Conservation (phyloP, 2,888 invertebrate species). For the Poecilobothrus nobilitatus region DNA sequence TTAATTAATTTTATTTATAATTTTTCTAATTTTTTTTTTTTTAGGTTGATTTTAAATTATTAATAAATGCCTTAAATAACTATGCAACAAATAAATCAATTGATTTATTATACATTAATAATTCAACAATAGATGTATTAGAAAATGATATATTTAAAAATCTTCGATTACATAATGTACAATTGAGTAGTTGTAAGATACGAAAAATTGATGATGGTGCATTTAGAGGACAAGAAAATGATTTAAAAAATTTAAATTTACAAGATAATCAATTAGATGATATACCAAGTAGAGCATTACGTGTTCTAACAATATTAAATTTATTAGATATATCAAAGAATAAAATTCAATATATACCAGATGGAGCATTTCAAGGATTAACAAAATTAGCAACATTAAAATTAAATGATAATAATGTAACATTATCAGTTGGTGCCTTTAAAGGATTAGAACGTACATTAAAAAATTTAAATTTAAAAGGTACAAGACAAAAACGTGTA, state of each 20-base stretch:
- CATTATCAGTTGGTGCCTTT: conserved; percentile 60
- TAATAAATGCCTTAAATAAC: conserved; percentile 65
- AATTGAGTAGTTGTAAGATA: conserved; percentile 75
- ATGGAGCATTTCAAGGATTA: conserved; percentile 65
- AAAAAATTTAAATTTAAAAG: conserved; percentile 84
- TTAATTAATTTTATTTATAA: too few relatives aligned
- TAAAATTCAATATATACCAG: conserved; percentile 60
- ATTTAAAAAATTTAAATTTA: conserved; percentile 74
- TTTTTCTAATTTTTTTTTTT: conserved; percentile 17
- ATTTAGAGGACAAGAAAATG: conserved; percentile 73
- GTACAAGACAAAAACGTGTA: conserved; percentile 68
- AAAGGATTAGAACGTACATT: conserved; percentile 70
- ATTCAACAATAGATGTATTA: conserved; percentile 66
- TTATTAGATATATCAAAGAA: conserved; percentile 80
- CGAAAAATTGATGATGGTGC: conserved; percentile 61
- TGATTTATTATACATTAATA: conserved; percentile 81
- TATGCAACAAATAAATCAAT: conserved; percentile 59
- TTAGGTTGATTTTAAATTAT: conserved; percentile 64
- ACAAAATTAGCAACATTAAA: conserved; percentile 70
- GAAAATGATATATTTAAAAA: conserved; percentile 59
- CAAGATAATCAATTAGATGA: conserved; percentile 72
- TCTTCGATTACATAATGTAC: conserved; percentile 69
- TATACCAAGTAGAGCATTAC: conserved; percentile 67
- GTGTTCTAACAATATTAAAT: conserved; percentile 59
- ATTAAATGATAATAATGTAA: conserved; percentile 79